phyloP scores from a whole-genome alignment of 2,113 vertebrate genomes.

The Ciconia maguari region DNA sequence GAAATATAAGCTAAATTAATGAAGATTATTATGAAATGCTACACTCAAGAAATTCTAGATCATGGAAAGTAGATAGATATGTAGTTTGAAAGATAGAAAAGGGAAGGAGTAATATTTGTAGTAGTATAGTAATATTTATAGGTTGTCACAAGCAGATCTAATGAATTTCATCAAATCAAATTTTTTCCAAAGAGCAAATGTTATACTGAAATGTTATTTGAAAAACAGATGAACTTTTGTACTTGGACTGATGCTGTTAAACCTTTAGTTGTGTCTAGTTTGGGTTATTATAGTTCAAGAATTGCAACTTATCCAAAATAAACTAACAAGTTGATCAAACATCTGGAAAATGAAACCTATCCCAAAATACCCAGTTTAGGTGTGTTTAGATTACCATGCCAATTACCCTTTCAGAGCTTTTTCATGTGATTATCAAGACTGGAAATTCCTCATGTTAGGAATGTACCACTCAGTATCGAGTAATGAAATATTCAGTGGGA shows the following conservation, averaged over 20 bases:
- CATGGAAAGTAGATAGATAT: background rate
- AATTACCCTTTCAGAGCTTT: background rate
- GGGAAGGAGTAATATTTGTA: background rate
- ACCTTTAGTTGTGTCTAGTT: background rate
- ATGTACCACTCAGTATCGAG: fast-evolving
- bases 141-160: background rate
- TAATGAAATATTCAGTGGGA: background rate
- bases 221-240: background rate
- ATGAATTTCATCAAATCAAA: background rate
- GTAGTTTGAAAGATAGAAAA: background rate
- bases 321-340: background rate
- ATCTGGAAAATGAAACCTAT: background rate
- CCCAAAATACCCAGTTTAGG: background rate
- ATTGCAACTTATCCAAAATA: background rate
- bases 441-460: background rate
- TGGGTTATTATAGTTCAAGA: background rate
- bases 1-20: background rate
- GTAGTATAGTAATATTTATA: background rate
- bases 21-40: background rate
- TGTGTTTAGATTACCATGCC: background rate
- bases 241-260: background rate
- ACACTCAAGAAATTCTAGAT: background rate
- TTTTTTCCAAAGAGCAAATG: background rate
- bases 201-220: background rate
- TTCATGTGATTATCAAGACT: background rate